Evolutionary conservation across 2,113 vertebrate species (phyloP).

Genomic region (Origma solitaria): DNA sequence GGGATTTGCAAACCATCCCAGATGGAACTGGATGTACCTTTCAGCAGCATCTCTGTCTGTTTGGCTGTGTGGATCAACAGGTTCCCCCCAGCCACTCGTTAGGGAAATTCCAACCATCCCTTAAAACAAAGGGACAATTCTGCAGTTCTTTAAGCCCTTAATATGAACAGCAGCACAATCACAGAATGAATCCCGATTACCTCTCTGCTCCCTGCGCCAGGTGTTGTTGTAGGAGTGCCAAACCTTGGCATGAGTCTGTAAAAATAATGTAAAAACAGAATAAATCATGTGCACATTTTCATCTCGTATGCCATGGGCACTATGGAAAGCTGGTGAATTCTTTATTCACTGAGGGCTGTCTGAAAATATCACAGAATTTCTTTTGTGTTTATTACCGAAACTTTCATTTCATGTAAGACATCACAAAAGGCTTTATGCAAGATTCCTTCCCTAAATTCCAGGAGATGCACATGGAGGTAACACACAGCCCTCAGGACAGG

Average conservation of each 20-base stretch:
- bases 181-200: conserved; percentile 55
- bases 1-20: conserved; percentile 94
- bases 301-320: background rate
- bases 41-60: conserved; percentile 87
- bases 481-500: background rate
- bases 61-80: conserved; percentile 82
- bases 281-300: background rate
- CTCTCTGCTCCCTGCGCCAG: conserved; percentile 85
- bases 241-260: conserved; percentile 85
- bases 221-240: conserved; percentile 87
- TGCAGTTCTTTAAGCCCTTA: background rate
- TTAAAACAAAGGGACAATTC: conserved; percentile 31
- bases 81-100: conserved; percentile 88
- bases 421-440: background rate
- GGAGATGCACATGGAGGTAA: background rate
- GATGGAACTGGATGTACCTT: conserved; percentile 88
- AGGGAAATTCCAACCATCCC: conserved; percentile 90
- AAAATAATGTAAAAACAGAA: background rate
- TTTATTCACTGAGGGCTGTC: background rate
- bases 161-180: background rate
- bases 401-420: background rate
- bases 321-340: background rate
- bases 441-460: background rate
- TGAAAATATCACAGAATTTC: background rate
- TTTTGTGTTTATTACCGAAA: background rate